Percentiles rank a stretch among this genome's conserved stretches.
Evolutionary conservation across 2,113 vertebrate species (phyloP).

Genomic region (Elephas maximus): DNA sequence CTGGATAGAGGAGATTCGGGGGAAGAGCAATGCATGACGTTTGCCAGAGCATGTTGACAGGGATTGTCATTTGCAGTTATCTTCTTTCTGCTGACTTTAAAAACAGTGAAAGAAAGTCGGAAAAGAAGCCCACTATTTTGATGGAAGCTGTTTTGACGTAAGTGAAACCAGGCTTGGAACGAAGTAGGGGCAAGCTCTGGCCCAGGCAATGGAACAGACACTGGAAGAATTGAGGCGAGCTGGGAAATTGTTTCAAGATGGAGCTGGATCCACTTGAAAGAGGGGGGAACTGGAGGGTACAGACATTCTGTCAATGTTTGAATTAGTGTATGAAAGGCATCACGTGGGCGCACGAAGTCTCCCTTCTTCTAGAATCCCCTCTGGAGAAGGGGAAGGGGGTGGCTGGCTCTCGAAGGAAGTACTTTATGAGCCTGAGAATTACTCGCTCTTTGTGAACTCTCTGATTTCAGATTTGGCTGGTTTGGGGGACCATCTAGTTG

Average conservation of each 20-base stretch:
- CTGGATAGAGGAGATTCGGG: background rate
- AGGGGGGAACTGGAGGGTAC: background rate
- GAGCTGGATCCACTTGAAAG: slow-evolving; percentile 77
- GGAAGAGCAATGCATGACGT: background rate
- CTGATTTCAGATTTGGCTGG: background rate
- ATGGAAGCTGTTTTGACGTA: slow-evolving; percentile 74
- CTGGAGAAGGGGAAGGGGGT: background rate
- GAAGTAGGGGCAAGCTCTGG: background rate
- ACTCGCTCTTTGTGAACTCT: background rate
- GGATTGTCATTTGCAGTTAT: slow-evolving; percentile 20
- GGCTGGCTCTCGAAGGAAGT: background rate
- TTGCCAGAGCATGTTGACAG: background rate
- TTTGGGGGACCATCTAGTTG: background rate
- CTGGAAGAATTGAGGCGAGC: slow-evolving; percentile 57
- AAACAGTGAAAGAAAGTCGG: slow-evolving; percentile 46
- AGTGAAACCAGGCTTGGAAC: slow-evolving; percentile 74
- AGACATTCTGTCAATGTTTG: slow-evolving; percentile 49
- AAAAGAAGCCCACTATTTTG: slow-evolving; percentile 55
- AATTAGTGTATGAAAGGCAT: background rate
- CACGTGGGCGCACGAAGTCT: accelerated
- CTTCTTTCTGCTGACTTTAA: slow-evolving; percentile 59
- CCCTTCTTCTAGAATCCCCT: background rate
- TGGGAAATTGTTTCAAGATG: slow-evolving; percentile 78
- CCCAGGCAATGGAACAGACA: slow-evolving; percentile 46
- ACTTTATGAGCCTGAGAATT: background rate